Conservation (phyloP, 2,113 vertebrate genomes). For the Mesoclemmys tuberculata region DNA sequence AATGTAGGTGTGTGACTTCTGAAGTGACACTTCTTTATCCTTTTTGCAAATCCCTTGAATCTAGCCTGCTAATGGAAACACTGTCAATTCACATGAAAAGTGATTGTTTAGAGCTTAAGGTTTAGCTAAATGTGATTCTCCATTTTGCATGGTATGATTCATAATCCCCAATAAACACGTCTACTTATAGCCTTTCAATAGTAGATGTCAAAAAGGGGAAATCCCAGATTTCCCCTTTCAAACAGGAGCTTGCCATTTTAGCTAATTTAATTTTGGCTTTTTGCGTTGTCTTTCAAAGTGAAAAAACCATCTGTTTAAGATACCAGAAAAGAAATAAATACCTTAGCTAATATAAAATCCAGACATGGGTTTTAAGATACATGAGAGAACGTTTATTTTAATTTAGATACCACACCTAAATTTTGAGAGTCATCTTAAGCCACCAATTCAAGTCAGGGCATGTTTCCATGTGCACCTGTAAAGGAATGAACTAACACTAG, state of each 20-base stretch:
- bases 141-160: background rate
- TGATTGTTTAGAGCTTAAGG: background rate
- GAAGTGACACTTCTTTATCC: background rate
- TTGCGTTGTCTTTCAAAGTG: conserved; percentile 25
- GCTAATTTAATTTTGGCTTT: conserved; percentile 1
- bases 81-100: background rate
- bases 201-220: background rate
- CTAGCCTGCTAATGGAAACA: background rate
- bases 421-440: conserved; percentile 18
- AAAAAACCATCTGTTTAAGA: conserved; percentile 30
- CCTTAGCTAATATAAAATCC: conserved; percentile 3
- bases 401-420: conserved; percentile 47
- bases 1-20: background rate
- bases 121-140: background rate
- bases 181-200: background rate
- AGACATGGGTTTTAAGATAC: background rate
- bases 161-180: background rate
- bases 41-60: conserved; percentile 6
- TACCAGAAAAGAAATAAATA: background rate
- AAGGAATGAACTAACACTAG: conserved; percentile 24
- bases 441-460: background rate
- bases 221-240: background rate
- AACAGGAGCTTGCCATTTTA: background rate
- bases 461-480: background rate
- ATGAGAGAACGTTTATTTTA: conserved; percentile 34